Conservation (phyloP, 2,888 invertebrate genomes). For the Plagiodera versicolora region DNA sequence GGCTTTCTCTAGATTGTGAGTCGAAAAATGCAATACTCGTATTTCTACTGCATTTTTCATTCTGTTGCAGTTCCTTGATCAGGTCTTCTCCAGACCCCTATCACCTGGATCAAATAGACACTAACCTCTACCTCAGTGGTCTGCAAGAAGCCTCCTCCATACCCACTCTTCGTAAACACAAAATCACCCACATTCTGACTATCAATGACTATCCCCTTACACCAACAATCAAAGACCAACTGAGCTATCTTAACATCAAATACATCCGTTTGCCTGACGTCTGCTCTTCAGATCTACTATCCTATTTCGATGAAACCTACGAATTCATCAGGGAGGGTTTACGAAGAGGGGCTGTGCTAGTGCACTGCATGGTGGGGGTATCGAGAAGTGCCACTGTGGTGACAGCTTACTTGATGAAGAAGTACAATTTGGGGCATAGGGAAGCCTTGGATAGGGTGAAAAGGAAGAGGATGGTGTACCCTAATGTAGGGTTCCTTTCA, state of each 20-base stretch:
- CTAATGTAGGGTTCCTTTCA: slow-evolving; percentile 27
- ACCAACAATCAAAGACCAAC: slow-evolving; percentile 16
- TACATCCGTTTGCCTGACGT: slow-evolving; percentile 24
- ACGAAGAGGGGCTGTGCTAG: slow-evolving; percentile 24
- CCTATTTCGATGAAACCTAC: slow-evolving; percentile 27
- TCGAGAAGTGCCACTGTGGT: slow-evolving; percentile 27
- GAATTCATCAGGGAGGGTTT: slow-evolving; percentile 27
- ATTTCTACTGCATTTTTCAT: not conserved
- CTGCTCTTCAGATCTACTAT: slow-evolving; percentile 21
- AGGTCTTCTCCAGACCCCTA: not conserved
- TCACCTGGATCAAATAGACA: slow-evolving; percentile 23
- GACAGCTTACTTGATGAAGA: slow-evolving; percentile 29
- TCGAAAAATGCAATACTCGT: no score
- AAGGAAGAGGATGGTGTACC: slow-evolving; percentile 21
- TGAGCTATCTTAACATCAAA: slow-evolving; percentile 21
- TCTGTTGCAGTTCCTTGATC: not conserved
- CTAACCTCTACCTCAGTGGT: slow-evolving; percentile 24
- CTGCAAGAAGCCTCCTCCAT: slow-evolving; percentile 18
- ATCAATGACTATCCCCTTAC: slow-evolving; percentile 24
- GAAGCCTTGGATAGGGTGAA: slow-evolving; percentile 24
- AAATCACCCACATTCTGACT: slow-evolving; percentile 29
- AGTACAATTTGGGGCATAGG: slow-evolving; percentile 20
- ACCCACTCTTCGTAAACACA: slow-evolving; percentile 23
- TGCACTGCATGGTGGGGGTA: slow-evolving; percentile 27
- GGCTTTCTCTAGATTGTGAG: not conserved